Evolutionary conservation across 2,888 invertebrate species (phyloP).

Genomic region (Tetranychus truncatus): DNA sequence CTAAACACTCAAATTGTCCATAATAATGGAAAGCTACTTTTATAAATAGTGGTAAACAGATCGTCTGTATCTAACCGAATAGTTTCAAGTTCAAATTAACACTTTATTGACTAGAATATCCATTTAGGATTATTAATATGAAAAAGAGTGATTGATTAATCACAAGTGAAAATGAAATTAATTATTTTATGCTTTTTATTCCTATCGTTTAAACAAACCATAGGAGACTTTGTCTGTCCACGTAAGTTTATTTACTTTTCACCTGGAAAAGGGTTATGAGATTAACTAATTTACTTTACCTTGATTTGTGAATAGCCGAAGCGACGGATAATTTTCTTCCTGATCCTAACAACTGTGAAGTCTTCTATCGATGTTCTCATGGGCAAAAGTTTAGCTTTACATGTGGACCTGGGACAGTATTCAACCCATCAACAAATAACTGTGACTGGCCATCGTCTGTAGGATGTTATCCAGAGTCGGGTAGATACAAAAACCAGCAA

Average conservation of each 20-base stretch:
- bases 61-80: no score
- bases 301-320: not conserved
- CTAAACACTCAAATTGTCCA: no score
- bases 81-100: no score
- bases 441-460: constrained; percentile 7
- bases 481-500: not conserved
- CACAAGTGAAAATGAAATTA: no score
- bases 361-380: not conserved
- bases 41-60: no score
- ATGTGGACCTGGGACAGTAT: constrained; percentile 10
- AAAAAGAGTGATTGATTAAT: no score
- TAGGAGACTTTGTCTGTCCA: not conserved
- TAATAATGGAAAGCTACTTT: no score
- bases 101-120: no score
- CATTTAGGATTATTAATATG: no score
- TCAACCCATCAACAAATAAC: not conserved
- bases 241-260: not conserved
- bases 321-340: constrained; percentile 4
- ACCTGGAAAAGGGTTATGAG: not conserved
- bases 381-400: constrained; percentile 4
- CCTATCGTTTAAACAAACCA: no score
- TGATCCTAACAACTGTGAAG: not conserved
- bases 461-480: not conserved
- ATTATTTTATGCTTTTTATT: no score
- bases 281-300: not conserved